These are phyloP conservation scores for Istiophorus platypterus DNA, from an alignment of 2,113 vertebrate genomes.

Conservation along the genomic window DNA sequence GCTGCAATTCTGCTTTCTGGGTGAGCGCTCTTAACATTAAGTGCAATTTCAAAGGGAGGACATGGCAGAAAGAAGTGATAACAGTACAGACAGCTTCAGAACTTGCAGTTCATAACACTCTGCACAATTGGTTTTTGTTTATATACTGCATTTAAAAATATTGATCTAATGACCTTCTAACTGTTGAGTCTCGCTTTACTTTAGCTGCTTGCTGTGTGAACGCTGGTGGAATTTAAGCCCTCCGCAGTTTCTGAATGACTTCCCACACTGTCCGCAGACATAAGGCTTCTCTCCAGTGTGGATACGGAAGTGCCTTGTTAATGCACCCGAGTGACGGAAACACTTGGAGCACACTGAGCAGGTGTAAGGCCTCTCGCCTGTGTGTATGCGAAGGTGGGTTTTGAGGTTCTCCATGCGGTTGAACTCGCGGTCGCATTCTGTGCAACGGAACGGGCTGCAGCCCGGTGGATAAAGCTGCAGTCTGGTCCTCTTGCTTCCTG, in stretches of 20 bases:
- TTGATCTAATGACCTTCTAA: background rate
- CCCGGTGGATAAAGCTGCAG: constrained; percentile 79
- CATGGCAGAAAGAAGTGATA: background rate
- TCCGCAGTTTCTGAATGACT: constrained; percentile 82
- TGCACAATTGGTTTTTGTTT: background rate
- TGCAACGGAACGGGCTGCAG: constrained; percentile 81
- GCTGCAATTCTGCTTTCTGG: background rate
- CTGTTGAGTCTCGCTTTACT: constrained; percentile 1
- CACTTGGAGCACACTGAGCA: constrained; percentile 81
- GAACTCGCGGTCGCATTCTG: constrained; percentile 80
- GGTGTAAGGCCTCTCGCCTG: constrained; percentile 80
- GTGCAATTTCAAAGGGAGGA: background rate
- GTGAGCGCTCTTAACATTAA: background rate
- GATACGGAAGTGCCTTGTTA: constrained; percentile 84
- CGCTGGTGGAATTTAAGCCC: constrained; percentile 83
- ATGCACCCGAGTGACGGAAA: constrained; percentile 83
- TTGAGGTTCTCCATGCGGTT: constrained; percentile 85
- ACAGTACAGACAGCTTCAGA: background rate
- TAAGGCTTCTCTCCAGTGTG: constrained; percentile 85
- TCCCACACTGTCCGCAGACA: constrained; percentile 80
- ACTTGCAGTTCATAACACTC: background rate
- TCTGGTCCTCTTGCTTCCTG: constrained; percentile 45
- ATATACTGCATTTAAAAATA: background rate
- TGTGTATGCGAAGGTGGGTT: constrained; percentile 84
- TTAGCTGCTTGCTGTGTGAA: constrained; percentile 69